Evolutionary conservation across 2,797 vertebrate species (phyloP), one percentile per base, ranked within the genome.

Genomic region (Melanotaenia maccullochi): DNA sequence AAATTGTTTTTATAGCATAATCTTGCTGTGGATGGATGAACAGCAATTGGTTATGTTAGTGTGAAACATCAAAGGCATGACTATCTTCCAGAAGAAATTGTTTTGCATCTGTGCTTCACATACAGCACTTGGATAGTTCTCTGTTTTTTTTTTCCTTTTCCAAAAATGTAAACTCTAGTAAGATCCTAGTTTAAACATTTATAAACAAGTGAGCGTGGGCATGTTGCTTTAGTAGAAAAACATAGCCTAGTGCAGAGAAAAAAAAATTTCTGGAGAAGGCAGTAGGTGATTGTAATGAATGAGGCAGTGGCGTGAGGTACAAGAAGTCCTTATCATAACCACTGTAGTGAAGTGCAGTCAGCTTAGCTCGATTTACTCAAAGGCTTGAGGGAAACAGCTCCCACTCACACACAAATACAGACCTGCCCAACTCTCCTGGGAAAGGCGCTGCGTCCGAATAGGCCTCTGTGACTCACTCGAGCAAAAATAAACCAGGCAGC

Each of bases 401-500:
- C 75, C 57, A 66, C 68, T 36, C 64, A 38, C 59, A 78, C 73
- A 73, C 73, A 79, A 60, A 71, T 36, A 44, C 67, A 85, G 84
- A 91, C 89, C 84, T 87, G 88, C 73, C 85, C 64, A 62, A 80
- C 71, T 92, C 93, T 92, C 92, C 73, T 78, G 93, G 92, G 94
- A 94, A 79, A 73, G 65, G 84, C 86, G 36, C 81, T 85, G 84
- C 75, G 86, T 91, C 92, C 91, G 88, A 90, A 79, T 87, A 87
- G 89, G 89, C 83, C 92, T 90, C 89, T 91, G 84, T 93, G 94
- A 95, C 88, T 95, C 94, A 95, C 82, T 84, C 73, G 72, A 87
- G 90, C 91, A 91, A 95, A 95, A 95, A 95, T 95, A 95, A 95
- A 94, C 91, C 40, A 71, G 85, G 89, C 90, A 92, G 93, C 92